Conservation (phyloP, 1,140 invertebrate species). For the Papilio glaucus region DNA sequence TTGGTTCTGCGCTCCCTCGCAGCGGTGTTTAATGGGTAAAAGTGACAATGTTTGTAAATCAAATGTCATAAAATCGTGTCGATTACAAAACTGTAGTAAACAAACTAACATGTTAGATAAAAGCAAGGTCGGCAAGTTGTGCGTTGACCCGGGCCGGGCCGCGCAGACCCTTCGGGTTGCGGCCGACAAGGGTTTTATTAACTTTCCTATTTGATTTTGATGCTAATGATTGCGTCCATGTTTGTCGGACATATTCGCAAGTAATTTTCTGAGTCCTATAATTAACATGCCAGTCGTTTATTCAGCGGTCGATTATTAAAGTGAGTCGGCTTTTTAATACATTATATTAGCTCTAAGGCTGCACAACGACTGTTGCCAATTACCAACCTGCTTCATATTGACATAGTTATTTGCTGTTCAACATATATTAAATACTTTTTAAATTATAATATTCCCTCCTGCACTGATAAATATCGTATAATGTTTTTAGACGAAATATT, state of each 20-base stretch:
- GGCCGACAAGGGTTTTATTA: slow-evolving; percentile 15
- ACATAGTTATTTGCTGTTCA: too few relatives aligned
- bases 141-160: not conserved
- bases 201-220: slow-evolving; percentile 12
- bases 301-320: not conserved
- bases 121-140: not conserved
- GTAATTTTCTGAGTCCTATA: not conserved
- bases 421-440: not conserved
- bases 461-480: not conserved
- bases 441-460: not conserved
- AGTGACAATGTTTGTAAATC: not conserved
- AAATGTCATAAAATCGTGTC: not conserved
- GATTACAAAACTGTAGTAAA: not conserved
- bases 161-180: not conserved
- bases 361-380: too few relatives aligned
- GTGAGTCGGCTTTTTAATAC: not conserved
- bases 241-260: not conserved
- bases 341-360: not conserved
- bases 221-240: not conserved
- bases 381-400: too few relatives aligned
- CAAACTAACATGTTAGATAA: not conserved
- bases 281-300: not conserved
- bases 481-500: slow-evolving; percentile 22
- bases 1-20: not conserved
- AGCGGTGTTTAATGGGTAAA: not conserved